A percentile compares a stretch with the other conserved stretches of the same genome.
These are phyloP conservation scores for Prionace glauca DNA, from an alignment of 2,797 vertebrate species.

Conservation along the genomic window DNA sequence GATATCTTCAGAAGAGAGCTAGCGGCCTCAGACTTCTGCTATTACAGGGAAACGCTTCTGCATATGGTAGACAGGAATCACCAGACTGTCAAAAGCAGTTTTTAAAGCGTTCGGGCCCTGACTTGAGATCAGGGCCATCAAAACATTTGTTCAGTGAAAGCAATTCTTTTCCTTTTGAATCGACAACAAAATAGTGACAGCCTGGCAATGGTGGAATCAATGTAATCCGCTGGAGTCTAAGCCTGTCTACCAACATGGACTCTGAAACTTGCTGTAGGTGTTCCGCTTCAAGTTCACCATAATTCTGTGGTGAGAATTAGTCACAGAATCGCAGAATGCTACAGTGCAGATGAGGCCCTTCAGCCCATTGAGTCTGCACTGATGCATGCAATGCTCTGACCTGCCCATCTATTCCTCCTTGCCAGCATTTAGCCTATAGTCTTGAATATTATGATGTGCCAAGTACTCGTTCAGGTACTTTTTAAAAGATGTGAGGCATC, in stretches of 20 bases:
- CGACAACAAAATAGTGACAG: background rate
- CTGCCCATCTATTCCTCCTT: too few species aligned
- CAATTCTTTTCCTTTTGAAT: background rate
- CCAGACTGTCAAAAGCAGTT: background rate
- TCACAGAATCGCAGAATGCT: background rate
- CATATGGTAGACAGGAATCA: background rate
- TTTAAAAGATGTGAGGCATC: too few species aligned
- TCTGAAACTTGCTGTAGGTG: background rate
- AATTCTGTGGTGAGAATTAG: background rate
- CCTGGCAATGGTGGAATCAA: background rate
- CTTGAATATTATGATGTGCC: too few species aligned
- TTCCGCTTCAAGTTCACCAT: background rate
- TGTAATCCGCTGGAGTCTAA: background rate
- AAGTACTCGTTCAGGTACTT: too few species aligned
- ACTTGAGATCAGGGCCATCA: background rate
- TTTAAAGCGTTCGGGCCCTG: background rate
- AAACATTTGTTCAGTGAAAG: background rate
- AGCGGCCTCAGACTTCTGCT: background rate
- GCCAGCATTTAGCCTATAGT: too few species aligned
- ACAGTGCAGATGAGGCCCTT: too few species aligned
- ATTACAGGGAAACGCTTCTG: background rate
- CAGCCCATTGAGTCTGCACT: too few species aligned
- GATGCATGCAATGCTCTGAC: too few species aligned
- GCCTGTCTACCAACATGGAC: background rate
- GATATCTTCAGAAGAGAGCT: background rate